phyloP scores from a whole-genome alignment of 2,888 invertebrate species.

The Clistopyga incitator region DNA sequence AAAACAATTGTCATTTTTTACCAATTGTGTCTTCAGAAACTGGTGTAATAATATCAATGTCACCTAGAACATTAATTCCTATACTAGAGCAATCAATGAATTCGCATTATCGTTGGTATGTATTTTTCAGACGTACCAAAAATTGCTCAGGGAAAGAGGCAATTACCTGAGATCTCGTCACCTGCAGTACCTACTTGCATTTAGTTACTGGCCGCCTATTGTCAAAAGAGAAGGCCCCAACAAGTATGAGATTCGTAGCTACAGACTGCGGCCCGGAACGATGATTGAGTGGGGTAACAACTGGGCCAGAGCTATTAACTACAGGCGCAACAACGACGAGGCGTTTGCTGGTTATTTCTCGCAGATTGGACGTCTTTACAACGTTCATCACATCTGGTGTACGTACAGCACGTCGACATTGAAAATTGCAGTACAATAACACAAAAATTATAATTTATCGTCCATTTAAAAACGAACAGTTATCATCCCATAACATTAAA shows the following conservation, averaged over 20 bases:
- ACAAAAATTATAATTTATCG: not conserved
- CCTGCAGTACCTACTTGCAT: constrained; percentile 96
- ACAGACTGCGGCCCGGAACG: constrained; percentile 97
- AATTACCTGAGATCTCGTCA: constrained; percentile 93
- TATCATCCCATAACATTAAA: no score
- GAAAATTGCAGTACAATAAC: not conserved
- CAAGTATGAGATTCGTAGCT: constrained; percentile 97
- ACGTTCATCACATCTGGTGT: constrained; percentile 99
- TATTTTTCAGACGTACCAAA: constrained; percentile 88
- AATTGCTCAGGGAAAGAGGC: constrained; percentile 91
- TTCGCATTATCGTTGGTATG: constrained; percentile 37
- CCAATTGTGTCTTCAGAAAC: no score
- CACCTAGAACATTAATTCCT: no score
- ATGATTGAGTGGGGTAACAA: constrained; percentile 99
- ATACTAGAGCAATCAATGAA: not conserved
- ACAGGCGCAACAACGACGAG: constrained; percentile 95
- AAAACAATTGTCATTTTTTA: no score
- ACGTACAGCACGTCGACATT: constrained; percentile 85
- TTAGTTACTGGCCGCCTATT: constrained; percentile 98
- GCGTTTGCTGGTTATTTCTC: constrained; percentile 99
- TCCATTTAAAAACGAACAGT: not conserved
- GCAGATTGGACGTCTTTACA: constrained; percentile 97
- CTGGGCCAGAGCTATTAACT: constrained; percentile 98
- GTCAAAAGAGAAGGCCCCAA: constrained; percentile 90
- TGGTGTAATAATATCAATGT: no score